Evolutionary conservation across 2,113 vertebrate genomes (phyloP), one percentile per base, ranked within the genome.

Genomic region (Vicugna pacos): DNA sequence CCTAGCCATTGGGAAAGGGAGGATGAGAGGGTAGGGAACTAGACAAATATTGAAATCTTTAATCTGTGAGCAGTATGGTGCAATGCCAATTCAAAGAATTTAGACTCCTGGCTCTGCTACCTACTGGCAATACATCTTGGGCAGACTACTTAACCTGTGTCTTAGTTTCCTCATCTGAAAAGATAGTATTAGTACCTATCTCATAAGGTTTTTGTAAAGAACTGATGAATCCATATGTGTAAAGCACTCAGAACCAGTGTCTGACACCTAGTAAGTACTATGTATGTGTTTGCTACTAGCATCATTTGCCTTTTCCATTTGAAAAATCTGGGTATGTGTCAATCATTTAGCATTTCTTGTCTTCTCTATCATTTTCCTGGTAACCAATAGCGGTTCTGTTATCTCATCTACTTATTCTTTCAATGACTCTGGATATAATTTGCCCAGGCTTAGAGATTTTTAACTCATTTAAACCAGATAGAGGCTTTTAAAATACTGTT

Each of bases 351-450:
- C 0, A 0, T 82, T 77, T 72, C 17, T 79, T 93, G 20, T 32
- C 26, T 62, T 80, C 56, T 70, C 48, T 17, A 70, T 88, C n/a
- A 75, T 90, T 83, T 90, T 94, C 58, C 94, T 88, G 28, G 30
- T 38, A 79, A 94, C 81, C 48, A 54, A 24, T 15, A 52, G 19
- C 30, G 30, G 30, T 77, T 92, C 62, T 88, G 8, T 83, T 93
- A 76, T 35, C 46, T 93, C 62, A 64, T 64, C 76, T 93, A 35
- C 50, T 72, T n/a, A 35, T 60, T 52, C 58, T 91, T 84, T 87
- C 35, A 83, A 3, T 50, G 70, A 93, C 69, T 10, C 46, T 35
- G 81, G n/a, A 48, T 76, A 65, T 32, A 65, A 94, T 82, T 91
- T 91, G 5, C 13, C 42, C 32, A 84, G 70, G 8, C 42, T 80